These are phyloP conservation scores for Puffinus mauretanicus DNA, from an alignment of 2,113 vertebrate genomes.

Conservation along the genomic window DNA sequence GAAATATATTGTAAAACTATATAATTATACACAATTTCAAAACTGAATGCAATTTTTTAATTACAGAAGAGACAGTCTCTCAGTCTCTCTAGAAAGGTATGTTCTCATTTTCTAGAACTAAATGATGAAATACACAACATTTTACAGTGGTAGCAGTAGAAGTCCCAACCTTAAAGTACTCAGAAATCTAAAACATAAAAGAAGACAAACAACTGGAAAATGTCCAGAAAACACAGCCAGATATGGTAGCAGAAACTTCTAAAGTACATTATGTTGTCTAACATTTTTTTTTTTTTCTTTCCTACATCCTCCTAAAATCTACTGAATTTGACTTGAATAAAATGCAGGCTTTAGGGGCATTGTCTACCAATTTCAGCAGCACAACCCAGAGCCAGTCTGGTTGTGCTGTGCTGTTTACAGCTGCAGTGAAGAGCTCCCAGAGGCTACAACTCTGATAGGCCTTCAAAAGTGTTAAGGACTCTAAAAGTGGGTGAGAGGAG, in stretches of 20 bases:
- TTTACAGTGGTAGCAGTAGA: not conserved
- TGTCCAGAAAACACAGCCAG: not conserved
- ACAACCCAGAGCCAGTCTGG: rapidly evolving
- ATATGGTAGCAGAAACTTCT: not conserved
- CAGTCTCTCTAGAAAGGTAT: not conserved
- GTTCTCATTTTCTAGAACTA: not conserved
- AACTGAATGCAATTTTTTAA: not conserved
- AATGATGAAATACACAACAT: not conserved
- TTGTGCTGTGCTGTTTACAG: not conserved
- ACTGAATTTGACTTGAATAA: not conserved
- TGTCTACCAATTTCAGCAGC: not conserved
- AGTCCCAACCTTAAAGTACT: not conserved
- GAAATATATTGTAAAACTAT: not conserved
- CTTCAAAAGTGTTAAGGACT: not conserved
- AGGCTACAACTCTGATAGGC: not conserved
- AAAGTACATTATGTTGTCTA: not conserved
- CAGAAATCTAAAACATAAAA: not conserved
- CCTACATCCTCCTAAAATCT: not conserved
- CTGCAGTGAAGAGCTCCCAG: not conserved
- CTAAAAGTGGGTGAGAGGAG: not conserved
- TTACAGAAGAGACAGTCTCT: not conserved
- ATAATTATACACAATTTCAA: not conserved
- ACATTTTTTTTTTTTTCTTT: not conserved
- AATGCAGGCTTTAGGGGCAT: not conserved
- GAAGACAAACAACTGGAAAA: not conserved